phyloP scores from a whole-genome alignment of 1,140 invertebrate species.

The Drosophila triauraria region DNA sequence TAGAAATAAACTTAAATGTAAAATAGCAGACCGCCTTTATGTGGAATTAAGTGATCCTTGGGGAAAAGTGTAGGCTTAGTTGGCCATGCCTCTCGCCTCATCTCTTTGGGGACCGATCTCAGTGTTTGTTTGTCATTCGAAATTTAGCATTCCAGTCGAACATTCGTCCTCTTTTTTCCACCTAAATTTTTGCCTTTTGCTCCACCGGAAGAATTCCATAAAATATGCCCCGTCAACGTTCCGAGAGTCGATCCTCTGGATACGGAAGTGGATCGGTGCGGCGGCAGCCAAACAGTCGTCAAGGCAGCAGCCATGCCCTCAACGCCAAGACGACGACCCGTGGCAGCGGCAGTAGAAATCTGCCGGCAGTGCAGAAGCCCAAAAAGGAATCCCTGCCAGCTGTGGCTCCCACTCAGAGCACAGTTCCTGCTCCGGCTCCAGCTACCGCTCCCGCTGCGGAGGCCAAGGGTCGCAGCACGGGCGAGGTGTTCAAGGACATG shows the following conservation, averaged over 20 bases:
- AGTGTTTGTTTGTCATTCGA: conserved; percentile 34
- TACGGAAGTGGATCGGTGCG: conserved; percentile 6
- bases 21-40: background rate
- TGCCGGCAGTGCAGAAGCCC: conserved; percentile 51
- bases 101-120: conserved; percentile 2
- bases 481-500: conserved; percentile 88
- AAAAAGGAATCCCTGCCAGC: conserved; percentile 31
- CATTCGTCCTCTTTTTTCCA: conserved; percentile 1
- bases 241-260: conserved; percentile 31
- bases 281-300: conserved; percentile 15
- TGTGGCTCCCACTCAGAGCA: background rate
- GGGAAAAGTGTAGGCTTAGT: conserved; percentile 1
- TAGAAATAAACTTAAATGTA: conserved; percentile 21
- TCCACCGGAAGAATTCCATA: background rate
- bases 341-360: conserved; percentile 26
- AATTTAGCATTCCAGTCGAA: conserved; percentile 42
- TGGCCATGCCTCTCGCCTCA: conserved; percentile 2
- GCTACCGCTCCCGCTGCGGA: conserved; percentile 23
- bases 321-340: conserved; percentile 7
- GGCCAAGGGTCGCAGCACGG: conserved; percentile 38
- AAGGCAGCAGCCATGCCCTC: conserved; percentile 22
- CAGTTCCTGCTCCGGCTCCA: background rate
- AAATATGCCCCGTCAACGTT: conserved; percentile 66
- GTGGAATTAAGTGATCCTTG: background rate
- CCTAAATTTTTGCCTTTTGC: conserved; percentile 5